Percentiles rank a stretch among this genome's conserved stretches.
phyloP scores from a whole-genome alignment of 2,888 invertebrate species.

The Ryuthela nishihirai region DNA sequence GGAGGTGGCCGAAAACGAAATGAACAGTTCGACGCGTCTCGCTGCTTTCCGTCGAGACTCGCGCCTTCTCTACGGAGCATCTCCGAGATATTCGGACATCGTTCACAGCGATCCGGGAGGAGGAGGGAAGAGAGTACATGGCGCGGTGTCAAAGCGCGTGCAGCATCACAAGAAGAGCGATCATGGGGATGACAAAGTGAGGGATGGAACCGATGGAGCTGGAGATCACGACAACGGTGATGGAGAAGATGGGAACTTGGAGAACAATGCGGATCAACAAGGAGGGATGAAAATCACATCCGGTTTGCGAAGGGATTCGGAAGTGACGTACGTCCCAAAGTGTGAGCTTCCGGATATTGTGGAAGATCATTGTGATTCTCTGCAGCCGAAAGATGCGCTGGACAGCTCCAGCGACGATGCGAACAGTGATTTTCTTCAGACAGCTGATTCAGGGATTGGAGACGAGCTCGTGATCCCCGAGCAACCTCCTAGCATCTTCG shows the following conservation, averaged over 20 bases:
- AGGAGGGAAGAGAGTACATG: constrained; percentile 36
- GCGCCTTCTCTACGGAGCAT: constrained; percentile 46
- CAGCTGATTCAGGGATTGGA: constrained; percentile 57
- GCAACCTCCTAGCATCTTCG: constrained; percentile 62
- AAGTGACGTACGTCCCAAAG: constrained; percentile 85
- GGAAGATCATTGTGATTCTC: too few relatives aligned
- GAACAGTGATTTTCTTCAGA: constrained; percentile 25
- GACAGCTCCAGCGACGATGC: constrained; percentile 10
- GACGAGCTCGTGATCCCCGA: constrained; percentile 47
- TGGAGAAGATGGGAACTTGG: too few relatives aligned
- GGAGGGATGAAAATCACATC: too few relatives aligned
- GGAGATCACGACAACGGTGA: too few relatives aligned
- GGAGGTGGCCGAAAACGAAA: not conserved
- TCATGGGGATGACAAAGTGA: too few relatives aligned
- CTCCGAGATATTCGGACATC: constrained; percentile 52
- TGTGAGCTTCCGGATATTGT: constrained; percentile 51
- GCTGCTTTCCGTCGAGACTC: constrained; percentile 50
- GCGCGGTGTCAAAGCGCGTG: constrained; percentile 51
- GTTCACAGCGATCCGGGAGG: constrained; percentile 46
- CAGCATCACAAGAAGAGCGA: too few relatives aligned
- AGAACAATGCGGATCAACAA: too few relatives aligned
- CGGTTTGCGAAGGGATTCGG: constrained; percentile 75
- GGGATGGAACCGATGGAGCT: too few relatives aligned
- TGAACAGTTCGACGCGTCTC: not conserved
- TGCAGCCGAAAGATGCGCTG: constrained; percentile 28